These are phyloP conservation scores for Kryptolebias marmoratus DNA, from an alignment of 2,113 vertebrate species.

Conservation along the genomic window DNA sequence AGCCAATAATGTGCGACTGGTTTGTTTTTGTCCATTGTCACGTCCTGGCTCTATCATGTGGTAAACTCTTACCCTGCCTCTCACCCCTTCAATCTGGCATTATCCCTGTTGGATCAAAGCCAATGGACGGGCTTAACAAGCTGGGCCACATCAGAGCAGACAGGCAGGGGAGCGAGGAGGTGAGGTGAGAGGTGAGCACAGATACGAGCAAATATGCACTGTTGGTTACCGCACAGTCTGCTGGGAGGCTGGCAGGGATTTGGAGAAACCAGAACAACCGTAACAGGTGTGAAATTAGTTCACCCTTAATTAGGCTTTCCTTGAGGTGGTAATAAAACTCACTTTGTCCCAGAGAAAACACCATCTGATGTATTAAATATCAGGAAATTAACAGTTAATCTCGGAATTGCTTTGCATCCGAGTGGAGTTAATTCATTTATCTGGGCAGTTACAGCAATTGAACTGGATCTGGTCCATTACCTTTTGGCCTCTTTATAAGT, in stretches of 20 bases:
- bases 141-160: slow-evolving; percentile 53
- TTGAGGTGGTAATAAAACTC: neutral
- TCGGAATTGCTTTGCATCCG: slow-evolving; percentile 4
- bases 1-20: slow-evolving; percentile 53
- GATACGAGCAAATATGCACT: slow-evolving; percentile 21
- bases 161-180: slow-evolving; percentile 16
- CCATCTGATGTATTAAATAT: slow-evolving; percentile 10
- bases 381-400: slow-evolving; percentile 32
- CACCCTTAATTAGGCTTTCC: neutral
- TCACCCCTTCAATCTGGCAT: slow-evolving; percentile 64
- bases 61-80: slow-evolving; percentile 64
- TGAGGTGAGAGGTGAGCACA: slow-evolving; percentile 30
- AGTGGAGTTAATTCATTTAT: slow-evolving; percentile 21
- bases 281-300: slow-evolving; percentile 1
- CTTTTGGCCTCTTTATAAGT: slow-evolving; percentile 6
- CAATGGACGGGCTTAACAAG: slow-evolving; percentile 57
- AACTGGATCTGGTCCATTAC: slow-evolving; percentile 8
- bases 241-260: slow-evolving; percentile 27
- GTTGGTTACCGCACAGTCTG: slow-evolving; percentile 28
- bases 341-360: neutral
- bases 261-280: slow-evolving; percentile 2
- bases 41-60: slow-evolving; percentile 59
- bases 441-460: slow-evolving; percentile 22
- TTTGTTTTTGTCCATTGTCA: slow-evolving; percentile 61
- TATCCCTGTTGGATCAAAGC: slow-evolving; percentile 59